Percentiles rank a stretch among this genome's conserved stretches.
Conservation (phyloP, 2,797 vertebrate genomes). For the Eidolon dupreanum region DNA sequence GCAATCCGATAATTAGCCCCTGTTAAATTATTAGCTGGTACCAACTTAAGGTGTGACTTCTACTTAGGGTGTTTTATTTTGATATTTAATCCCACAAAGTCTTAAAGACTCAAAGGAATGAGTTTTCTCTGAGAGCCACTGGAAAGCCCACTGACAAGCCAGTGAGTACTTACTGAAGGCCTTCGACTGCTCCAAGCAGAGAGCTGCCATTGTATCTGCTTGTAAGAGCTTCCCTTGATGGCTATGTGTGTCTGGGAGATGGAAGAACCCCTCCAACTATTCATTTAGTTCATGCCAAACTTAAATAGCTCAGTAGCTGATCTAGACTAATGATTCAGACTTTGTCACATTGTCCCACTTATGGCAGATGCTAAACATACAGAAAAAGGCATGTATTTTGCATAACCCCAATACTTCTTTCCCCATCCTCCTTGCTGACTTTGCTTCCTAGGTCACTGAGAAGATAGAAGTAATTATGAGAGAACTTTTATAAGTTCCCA, state of each 20-base stretch:
- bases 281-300: not conserved
- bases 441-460: not conserved
- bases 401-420: not conserved
- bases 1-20: not conserved
- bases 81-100: not conserved
- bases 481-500: not conserved
- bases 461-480: not conserved
- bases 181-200: not conserved
- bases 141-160: not conserved
- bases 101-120: not conserved
- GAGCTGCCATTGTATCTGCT: not conserved
- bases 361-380: not conserved
- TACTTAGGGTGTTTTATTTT: not conserved
- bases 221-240: not conserved
- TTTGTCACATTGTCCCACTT: not conserved
- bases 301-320: not conserved
- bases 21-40: not conserved
- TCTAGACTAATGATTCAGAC: not conserved
- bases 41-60: not conserved
- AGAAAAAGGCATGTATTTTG: not conserved
- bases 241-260: not conserved
- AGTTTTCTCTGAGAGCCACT: not conserved
- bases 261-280: not conserved
- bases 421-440: not conserved
- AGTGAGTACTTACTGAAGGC: not conserved